These are phyloP conservation scores for Sisyra terminalis DNA, from an alignment of 2,888 invertebrate species.

Conservation along the genomic window DNA sequence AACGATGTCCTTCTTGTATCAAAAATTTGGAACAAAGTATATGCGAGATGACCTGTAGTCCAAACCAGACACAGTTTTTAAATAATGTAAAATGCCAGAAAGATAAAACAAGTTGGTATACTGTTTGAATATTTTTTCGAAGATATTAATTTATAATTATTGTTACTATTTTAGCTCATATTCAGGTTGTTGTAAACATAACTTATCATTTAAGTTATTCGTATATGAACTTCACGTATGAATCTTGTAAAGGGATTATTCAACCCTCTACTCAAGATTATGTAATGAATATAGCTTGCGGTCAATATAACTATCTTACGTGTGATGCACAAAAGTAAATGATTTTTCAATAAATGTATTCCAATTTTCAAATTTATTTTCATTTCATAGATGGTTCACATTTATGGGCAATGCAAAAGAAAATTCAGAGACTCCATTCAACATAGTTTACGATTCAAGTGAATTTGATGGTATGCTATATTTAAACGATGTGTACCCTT, in stretches of 20 bases:
- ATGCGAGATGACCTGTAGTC: conserved; percentile 68
- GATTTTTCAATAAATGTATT: not conserved
- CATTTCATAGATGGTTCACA: conserved; percentile 39
- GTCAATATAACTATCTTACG: conserved; percentile 36
- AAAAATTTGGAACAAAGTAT: conserved; percentile 58
- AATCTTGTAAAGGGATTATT: conserved; percentile 64
- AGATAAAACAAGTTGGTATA: conserved; percentile 8
- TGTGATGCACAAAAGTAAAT: conserved; percentile 42
- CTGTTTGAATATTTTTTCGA: not conserved
- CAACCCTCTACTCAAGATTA: conserved; percentile 57
- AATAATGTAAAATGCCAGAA: conserved; percentile 13
- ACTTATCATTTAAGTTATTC: conserved; percentile 29
- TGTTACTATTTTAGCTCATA: conserved; percentile 18
- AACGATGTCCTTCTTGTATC: conserved; percentile 67
- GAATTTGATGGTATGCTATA: conserved; percentile 28
- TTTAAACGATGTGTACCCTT: conserved; percentile 28
- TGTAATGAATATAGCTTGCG: conserved; percentile 68
- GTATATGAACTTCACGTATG: conserved; percentile 47
- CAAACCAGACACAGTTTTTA: conserved; percentile 48
- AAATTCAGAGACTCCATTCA: conserved; percentile 37
- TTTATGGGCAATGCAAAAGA: conserved; percentile 38
- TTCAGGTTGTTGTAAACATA: too few relatives aligned
- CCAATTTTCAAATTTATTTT: conserved; percentile 1
- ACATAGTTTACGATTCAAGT: conserved; percentile 37
- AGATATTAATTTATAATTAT: conserved; percentile 32